Evolutionary conservation across 2,113 vertebrate species (phyloP).

Genomic region (Herpetotheres cachinnans): DNA sequence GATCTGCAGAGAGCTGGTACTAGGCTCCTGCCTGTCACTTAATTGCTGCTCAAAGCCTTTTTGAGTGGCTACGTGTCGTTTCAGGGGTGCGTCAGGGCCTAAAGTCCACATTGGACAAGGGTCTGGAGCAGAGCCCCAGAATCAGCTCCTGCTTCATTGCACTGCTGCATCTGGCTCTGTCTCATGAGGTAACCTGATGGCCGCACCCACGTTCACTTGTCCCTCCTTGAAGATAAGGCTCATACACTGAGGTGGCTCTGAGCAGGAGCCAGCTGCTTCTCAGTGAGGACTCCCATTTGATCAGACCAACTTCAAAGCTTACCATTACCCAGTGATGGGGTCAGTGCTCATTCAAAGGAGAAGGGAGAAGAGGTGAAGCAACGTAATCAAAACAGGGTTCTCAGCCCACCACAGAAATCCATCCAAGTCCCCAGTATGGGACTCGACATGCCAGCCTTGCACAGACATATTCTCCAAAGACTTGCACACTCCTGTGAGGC

Average conservation of each 20-base stretch:
- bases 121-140: not conserved
- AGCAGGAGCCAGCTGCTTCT: not conserved
- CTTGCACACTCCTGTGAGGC: not conserved
- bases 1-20: not conserved
- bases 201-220: not conserved
- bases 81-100: not conserved
- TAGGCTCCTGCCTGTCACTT: not conserved
- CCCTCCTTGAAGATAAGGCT: not conserved
- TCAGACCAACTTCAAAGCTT: not conserved
- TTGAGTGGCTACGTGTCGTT: not conserved
- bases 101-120: not conserved
- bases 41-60: not conserved
- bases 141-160: not conserved
- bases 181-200: not conserved
- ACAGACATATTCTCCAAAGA: not conserved
- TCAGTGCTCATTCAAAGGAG: not conserved
- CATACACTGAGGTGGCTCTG: not conserved
- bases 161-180: not conserved
- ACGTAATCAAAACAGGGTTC: not conserved
- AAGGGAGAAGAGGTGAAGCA: not conserved
- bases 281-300: not conserved
- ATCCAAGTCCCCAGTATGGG: not conserved
- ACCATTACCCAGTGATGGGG: no score
- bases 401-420: not conserved
- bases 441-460: rapidly evolving